Conservation (phyloP, 2,797 vertebrate species). For the Chromobotia macracanthus region DNA sequence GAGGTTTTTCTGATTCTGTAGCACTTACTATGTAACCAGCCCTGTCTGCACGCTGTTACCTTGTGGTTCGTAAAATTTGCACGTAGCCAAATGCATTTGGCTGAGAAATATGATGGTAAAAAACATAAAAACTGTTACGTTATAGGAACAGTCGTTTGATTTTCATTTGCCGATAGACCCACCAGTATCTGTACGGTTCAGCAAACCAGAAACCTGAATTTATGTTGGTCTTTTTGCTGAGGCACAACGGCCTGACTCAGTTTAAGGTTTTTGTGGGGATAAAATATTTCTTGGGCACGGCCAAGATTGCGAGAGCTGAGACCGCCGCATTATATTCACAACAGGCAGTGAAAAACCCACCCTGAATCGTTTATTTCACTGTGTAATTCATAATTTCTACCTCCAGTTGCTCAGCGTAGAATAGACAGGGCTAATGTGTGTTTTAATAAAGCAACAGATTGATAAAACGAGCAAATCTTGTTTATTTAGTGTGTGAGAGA, state of each 20-base stretch:
- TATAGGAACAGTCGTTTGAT: neutral
- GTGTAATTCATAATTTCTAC: neutral
- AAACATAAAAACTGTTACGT: neutral
- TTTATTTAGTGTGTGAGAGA: constrained; percentile 26
- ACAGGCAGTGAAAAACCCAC: constrained; percentile 25
- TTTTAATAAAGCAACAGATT: constrained; percentile 5
- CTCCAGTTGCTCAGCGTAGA: neutral
- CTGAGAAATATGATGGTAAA: neutral
- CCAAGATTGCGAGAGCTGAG: constrained; percentile 7
- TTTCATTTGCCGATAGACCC: neutral
- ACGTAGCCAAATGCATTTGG: neutral
- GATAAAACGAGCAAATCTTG: constrained; percentile 6
- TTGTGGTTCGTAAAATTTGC: constrained; percentile 64
- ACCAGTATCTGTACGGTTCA: neutral
- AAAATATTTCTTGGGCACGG: neutral
- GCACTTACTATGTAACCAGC: constrained; percentile 62
- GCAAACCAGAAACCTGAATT: neutral
- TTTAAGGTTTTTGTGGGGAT: neutral
- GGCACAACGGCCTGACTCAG: neutral
- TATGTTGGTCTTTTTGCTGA: neutral
- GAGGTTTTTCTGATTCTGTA: constrained; percentile 58
- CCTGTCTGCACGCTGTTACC: constrained; percentile 54
- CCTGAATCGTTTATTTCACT: constrained; percentile 45
- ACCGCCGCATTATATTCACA: constrained; percentile 34
- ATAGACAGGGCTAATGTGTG: neutral